phyloP scores from a whole-genome alignment of 2,113 vertebrate species.

The Brachyhypopomus gauderio region DNA sequence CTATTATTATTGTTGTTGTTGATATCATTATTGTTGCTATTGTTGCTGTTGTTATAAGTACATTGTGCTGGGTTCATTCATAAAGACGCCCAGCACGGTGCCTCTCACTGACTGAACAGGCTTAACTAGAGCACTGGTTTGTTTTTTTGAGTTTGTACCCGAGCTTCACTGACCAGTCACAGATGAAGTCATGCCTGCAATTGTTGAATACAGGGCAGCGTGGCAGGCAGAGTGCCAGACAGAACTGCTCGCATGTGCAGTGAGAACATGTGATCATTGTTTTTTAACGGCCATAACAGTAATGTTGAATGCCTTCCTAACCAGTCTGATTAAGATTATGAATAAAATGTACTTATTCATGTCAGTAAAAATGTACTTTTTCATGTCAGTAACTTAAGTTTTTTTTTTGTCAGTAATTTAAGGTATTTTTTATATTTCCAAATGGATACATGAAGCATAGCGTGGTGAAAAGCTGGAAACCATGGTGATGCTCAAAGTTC shows the following conservation, averaged over 20 bases:
- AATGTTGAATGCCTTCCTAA: background rate
- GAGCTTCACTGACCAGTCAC: slow-evolving; percentile 6
- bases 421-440: background rate
- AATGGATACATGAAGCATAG: background rate
- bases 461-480: slow-evolving; percentile 9
- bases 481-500: background rate
- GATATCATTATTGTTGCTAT: too few species aligned
- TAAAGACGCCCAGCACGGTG: background rate
- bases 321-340: too few species aligned
- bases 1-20: too few species aligned
- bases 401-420: slow-evolving; percentile 3
- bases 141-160: background rate
- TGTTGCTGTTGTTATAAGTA: background rate
- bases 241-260: background rate
- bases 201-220: background rate
- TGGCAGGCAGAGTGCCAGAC: background rate
- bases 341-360: background rate
- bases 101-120: background rate
- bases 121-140: background rate
- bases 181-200: background rate
- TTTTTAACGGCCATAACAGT: background rate
- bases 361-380: background rate
- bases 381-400: background rate
- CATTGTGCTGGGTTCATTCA: background rate
- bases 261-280: background rate